These are phyloP conservation scores for Aradus depressus DNA, from an alignment of 2,888 invertebrate species.

Conservation along the genomic window DNA sequence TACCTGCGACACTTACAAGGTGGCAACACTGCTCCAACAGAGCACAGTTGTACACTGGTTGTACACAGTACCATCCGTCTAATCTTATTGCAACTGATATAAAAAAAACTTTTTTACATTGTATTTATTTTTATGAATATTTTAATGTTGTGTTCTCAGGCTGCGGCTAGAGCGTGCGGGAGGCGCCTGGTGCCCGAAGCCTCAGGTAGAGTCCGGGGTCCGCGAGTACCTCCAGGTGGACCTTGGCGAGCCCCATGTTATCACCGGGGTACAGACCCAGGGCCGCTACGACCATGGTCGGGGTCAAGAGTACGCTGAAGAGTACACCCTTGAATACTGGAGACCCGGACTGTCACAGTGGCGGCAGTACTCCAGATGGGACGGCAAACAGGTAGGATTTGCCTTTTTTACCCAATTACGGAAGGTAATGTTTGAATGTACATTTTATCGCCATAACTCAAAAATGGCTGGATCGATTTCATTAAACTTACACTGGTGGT, in stretches of 20 bases:
- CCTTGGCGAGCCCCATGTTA: slow-evolving; percentile 47
- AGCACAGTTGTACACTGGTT: not conserved
- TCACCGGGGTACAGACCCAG: slow-evolving; percentile 64
- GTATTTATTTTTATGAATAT: not conserved
- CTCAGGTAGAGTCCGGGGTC: slow-evolving; percentile 49
- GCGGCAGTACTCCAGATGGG: slow-evolving; percentile 53
- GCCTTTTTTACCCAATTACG: no score
- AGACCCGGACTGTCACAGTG: slow-evolving; percentile 49
- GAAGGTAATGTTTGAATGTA: no score
- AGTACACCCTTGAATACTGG: slow-evolving; percentile 58
- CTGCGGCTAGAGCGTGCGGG: slow-evolving; percentile 56
- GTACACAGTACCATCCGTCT: not conserved
- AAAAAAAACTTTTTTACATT: no score
- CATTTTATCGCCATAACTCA: no score
- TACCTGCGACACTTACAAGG: not conserved
- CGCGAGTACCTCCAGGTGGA: slow-evolving; percentile 58
- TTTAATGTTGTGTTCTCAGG: slow-evolving; percentile 38
- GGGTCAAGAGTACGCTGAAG: slow-evolving; percentile 62
- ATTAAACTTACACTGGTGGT: no score
- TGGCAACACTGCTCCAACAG: not conserved
- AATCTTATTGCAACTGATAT: no score
- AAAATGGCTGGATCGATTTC: no score
- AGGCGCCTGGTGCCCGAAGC: slow-evolving; percentile 68
- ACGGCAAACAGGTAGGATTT: slow-evolving; percentile 54
- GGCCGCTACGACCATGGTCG: slow-evolving; percentile 64